Conservation (phyloP, 2,888 invertebrate genomes). For the Eumacrocentrus americanus region DNA sequence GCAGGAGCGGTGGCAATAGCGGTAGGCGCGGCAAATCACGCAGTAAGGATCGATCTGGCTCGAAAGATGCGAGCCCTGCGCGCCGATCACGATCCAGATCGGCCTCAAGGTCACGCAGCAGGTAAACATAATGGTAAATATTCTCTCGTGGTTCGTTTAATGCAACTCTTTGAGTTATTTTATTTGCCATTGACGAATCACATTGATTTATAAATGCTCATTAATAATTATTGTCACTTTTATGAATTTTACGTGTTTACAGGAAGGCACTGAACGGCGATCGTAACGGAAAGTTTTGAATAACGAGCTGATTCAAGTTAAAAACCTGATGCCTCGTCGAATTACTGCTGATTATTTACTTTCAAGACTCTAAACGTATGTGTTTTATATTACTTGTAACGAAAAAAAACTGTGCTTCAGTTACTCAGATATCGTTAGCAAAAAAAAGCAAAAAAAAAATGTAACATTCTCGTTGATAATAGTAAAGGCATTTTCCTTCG, state of each 20-base stretch:
- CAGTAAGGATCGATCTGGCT: constrained; percentile 52
- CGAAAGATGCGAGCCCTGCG: constrained; percentile 52
- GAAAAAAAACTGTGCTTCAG: neutral
- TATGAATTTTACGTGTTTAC: constrained; percentile 14
- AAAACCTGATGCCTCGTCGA: neutral
- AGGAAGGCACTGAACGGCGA: constrained; percentile 38
- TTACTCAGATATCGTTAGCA: neutral
- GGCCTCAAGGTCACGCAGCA: constrained; percentile 54
- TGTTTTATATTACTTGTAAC: neutral
- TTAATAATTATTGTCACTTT: too few species aligned
- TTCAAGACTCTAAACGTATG: neutral
- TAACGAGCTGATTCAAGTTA: constrained; percentile 3
- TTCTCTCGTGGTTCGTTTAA: constrained; percentile 22
- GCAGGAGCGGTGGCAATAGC: constrained; percentile 42
- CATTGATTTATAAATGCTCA: too few species aligned
- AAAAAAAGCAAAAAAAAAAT: neutral
- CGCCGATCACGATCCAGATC: constrained; percentile 56
- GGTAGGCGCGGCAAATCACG: constrained; percentile 47
- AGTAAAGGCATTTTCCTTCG: too few species aligned
- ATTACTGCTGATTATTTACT: neutral
- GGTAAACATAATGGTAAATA: constrained; percentile 43
- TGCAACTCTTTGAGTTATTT: too few species aligned
- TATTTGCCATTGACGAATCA: too few species aligned
- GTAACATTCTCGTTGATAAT: neutral
- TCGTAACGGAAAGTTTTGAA: constrained; percentile 31